These are phyloP conservation scores for Zaprionus capensis DNA, from an alignment of 1,140 invertebrate species.

Conservation along the genomic window DNA sequence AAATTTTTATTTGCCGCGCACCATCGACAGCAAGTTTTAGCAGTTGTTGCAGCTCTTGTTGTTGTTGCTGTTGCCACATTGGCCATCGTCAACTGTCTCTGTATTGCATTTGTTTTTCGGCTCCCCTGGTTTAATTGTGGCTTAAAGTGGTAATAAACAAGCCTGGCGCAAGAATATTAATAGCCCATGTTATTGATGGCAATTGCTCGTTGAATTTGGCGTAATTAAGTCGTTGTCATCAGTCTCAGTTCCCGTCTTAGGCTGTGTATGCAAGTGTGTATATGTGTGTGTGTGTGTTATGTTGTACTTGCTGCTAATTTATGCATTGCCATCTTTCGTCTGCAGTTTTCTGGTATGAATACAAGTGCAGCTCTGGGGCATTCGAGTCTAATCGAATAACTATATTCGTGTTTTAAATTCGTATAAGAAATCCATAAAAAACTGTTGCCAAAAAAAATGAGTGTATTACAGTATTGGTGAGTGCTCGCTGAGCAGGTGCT, in stretches of 20 bases:
- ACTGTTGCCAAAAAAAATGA: neutral
- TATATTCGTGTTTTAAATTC: slow-evolving; percentile 4
- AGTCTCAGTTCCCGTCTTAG: slow-evolving; percentile 57
- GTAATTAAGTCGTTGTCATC: slow-evolving; percentile 82
- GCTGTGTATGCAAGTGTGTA: slow-evolving; percentile 4
- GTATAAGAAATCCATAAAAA: slow-evolving; percentile 1
- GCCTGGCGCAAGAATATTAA: slow-evolving; percentile 80
- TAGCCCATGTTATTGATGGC: slow-evolving; percentile 83
- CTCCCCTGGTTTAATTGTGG: slow-evolving; percentile 69
- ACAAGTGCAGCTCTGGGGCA: slow-evolving; percentile 12
- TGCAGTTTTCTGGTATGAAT: slow-evolving; percentile 22
- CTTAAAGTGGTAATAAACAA: slow-evolving; percentile 81
- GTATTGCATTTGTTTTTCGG: slow-evolving; percentile 45
- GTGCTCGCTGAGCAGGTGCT: neutral
- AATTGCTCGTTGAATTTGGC: slow-evolving; percentile 84
- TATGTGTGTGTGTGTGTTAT: slow-evolving; percentile 14
- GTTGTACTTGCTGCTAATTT: slow-evolving; percentile 48
- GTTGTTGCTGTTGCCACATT: slow-evolving; percentile 17
- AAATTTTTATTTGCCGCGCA: slow-evolving; percentile 79
- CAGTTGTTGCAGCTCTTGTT: slow-evolving; percentile 21
- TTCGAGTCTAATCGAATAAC: neutral
- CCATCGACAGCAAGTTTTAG: slow-evolving; percentile 33
- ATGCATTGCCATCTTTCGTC: slow-evolving; percentile 56
- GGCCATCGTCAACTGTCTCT: slow-evolving; percentile 62
- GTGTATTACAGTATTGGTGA: neutral